These are phyloP conservation scores for Ceratina australensis DNA, from an alignment of 1,140 invertebrate genomes.

Conservation along the genomic window DNA sequence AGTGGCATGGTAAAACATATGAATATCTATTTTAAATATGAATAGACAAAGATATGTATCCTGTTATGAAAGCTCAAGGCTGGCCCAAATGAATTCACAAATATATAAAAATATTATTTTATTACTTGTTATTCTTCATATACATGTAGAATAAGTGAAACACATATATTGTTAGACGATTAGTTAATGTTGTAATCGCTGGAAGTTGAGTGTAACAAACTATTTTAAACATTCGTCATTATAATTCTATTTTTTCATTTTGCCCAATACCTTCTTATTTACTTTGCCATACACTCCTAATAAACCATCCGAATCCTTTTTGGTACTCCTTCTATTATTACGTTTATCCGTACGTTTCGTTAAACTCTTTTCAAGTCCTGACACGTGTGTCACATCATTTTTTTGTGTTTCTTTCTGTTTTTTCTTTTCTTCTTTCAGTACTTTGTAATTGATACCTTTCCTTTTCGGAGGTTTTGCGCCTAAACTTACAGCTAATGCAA, in stretches of 20 bases:
- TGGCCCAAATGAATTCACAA: constrained; percentile 56
- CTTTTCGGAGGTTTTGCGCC: constrained; percentile 83
- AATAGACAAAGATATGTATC: constrained; percentile 56
- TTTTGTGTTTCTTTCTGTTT: constrained; percentile 73
- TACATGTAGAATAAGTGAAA: constrained; percentile 64
- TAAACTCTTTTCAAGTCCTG: constrained; percentile 78
- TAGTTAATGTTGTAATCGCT: constrained; percentile 61
- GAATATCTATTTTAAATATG: constrained; percentile 67
- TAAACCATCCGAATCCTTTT: constrained; percentile 58
- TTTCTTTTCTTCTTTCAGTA: constrained; percentile 73
- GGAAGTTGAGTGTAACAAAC: constrained; percentile 55
- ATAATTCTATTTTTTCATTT: constrained; percentile 45
- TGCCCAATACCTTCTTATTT: constrained; percentile 31
- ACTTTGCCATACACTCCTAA: constrained; percentile 75
- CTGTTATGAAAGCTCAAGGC: constrained; percentile 61
- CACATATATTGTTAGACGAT: constrained; percentile 61
- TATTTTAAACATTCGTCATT: constrained; percentile 61
- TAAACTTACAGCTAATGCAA: constrained; percentile 82
- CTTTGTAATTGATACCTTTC: constrained; percentile 82
- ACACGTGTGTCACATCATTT: constrained; percentile 70
- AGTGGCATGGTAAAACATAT: constrained; percentile 60
- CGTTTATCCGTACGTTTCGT: constrained; percentile 71
- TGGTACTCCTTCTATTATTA: constrained; percentile 41
- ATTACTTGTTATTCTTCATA: constrained; percentile 72
- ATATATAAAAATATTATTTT: constrained; percentile 73